Base-by-base conservation (phyloP, 2,888 invertebrate genomes). In the Dynastes tityus region DNA sequence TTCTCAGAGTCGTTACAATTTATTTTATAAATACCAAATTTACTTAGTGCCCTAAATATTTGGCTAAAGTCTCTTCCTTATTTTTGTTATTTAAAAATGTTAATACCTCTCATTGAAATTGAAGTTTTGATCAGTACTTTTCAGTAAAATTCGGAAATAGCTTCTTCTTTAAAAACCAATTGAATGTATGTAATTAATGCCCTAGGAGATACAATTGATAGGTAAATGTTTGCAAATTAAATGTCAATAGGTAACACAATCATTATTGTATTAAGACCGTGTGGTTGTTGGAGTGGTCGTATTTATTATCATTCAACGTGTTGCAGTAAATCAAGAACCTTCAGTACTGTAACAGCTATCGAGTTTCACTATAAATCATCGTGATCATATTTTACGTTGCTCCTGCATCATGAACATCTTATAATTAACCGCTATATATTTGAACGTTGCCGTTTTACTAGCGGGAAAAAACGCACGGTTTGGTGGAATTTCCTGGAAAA, bases 381-480 rank as follows among this genome's bases (percentile, higher is more conserved):
- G 2, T n/a, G 29, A 53, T 5, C 71, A 29, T 37, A 32, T n/a
- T 71, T 53, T 32, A 55, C 55, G 55, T 16, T 55, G 55, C 2
- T 32, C 32, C 29, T 55, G 27, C 37, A 27, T 11, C 45, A 27
- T 2, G 27, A 45, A 61, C 22, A 49, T 49, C 27, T 27, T 45
- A 22, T 74, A 74, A 74, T 74, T 74, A 74, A 29, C 27, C 27
- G 61, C 58, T 22, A 61, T 71, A 61, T 61, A 40, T 74, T 61
- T 74, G 2, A 13, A 74, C 9, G 5, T 74, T 61, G 45, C 61
- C 13, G 61, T 27, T 45, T 61, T 3, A 45, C 13, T 49, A 61
- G 11, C 2, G 11, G 45, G 45, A n/a, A 61, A 58, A 61, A 73
- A n/a, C 13, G 29, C 3, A 37, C 49, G 13, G 32, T 55, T 71